Base-by-base conservation (phyloP, 2,113 vertebrate genomes). In the Burhinus bistriatus region DNA sequence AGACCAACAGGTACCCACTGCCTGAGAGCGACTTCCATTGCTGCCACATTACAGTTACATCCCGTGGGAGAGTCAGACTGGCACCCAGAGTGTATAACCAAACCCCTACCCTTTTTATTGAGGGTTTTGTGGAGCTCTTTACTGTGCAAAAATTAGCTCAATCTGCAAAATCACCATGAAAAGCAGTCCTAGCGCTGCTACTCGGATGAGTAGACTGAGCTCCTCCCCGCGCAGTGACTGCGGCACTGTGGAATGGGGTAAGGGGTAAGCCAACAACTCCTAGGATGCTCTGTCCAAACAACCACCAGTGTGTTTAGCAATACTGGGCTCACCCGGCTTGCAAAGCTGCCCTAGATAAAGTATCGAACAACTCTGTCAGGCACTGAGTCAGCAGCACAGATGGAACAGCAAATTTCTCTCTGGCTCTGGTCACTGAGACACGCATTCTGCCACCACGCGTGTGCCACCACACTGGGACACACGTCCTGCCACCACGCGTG, bases 301-400 rank as follows among this genome's bases (percentile, higher is more conserved):
- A 27, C 9, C 40, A 51, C 51, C 81, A 79, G 73, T 0, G 3
- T 52, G 66, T 94, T 90, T 79, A 29, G 75, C 47, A 93, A 92
- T 5, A 3, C 70, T 5, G 19, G 73, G 57, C 52, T 70, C 77
- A 44, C 61, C 55, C 26, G 0, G 78, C 34, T 32, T 30, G 29
- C 83, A 84, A 26, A 82, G 89, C 77, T 87, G 94, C 65, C 89
- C 84, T 3, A 89, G 69, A 91, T 91, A 64, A 73, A 62, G 32
- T 1, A 89, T 9, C 4, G 9, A 92, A 23, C 2, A 1, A 13
- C 83, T 59, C 29, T 0, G 1, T 30, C 76, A 62, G 57, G 52
- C 89, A 30, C 95, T 75, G 93, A 96, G 73, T 91, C 93, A 89
- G 89, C 91, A 91, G 80, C 45, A 62, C 59, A 27, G 61, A 55